Percentiles rank a stretch among this genome's conserved stretches.
Evolutionary conservation across 2,113 vertebrate species (phyloP).

Genomic region (human (Homo sapiens)): DNA sequence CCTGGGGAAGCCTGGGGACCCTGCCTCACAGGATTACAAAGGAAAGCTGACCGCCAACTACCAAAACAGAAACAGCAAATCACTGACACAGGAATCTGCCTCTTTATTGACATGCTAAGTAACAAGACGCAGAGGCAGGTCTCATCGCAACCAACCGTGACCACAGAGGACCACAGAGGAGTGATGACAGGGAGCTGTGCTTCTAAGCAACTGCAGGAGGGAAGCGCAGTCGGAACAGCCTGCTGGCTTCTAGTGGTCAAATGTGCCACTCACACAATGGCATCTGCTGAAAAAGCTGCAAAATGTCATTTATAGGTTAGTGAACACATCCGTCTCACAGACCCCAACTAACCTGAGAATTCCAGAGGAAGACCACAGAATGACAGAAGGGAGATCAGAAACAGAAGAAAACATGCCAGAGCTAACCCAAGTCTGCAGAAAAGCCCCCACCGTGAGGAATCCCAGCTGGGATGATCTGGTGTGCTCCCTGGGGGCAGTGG

Average conservation of each 20-base stretch:
- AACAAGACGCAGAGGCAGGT: not conserved
- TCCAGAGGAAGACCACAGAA: not conserved
- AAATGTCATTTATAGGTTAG: not conserved
- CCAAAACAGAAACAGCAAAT: not conserved
- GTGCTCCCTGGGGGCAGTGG: not conserved
- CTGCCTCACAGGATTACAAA: not conserved
- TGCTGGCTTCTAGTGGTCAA: not conserved
- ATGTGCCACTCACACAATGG: not conserved
- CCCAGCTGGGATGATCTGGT: not conserved
- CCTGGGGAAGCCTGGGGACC: not conserved
- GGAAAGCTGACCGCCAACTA: not conserved
- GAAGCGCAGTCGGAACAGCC: rapidly evolving
- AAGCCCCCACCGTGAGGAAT: not conserved
- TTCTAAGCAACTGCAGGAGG: not conserved
- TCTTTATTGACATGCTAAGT: too few species aligned
- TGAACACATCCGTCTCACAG: not conserved
- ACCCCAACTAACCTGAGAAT: rapidly evolving
- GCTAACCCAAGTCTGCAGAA: not conserved
- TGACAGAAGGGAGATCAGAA: too few species aligned
- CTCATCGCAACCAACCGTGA: not conserved
- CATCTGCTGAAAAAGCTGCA: not conserved
- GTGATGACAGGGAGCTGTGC: not conserved
- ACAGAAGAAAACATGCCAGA: not conserved
- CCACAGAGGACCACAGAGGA: too few species aligned
- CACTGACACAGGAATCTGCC: not conserved